Conservation (phyloP, 2,113 vertebrate species). For the Acanthochromis polyacanthus region DNA sequence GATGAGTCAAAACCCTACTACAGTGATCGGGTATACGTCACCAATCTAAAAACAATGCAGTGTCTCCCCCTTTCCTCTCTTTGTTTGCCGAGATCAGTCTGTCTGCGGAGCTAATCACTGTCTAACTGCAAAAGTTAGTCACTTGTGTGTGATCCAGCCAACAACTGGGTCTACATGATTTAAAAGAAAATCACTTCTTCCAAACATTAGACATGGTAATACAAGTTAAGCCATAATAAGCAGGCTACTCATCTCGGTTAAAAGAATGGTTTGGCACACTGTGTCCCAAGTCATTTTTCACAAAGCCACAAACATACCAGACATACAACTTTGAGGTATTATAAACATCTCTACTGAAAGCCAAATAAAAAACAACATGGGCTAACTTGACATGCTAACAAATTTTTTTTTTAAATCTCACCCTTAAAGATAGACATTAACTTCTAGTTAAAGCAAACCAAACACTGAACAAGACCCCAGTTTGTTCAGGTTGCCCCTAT, state of each 20-base stretch:
- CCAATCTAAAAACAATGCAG: conserved; percentile 58
- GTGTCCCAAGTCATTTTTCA: conserved; percentile 13
- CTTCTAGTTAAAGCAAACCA: conserved; percentile 3
- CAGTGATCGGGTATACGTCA: conserved; percentile 45
- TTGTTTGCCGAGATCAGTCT: conserved; percentile 40
- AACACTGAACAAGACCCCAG: not conserved
- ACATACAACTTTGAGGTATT: not conserved
- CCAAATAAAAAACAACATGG: not conserved
- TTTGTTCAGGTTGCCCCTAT: not conserved
- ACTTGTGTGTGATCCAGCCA: conserved; percentile 1
- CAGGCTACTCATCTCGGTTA: not conserved
- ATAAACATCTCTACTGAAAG: not conserved
- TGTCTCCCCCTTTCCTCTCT: conserved; percentile 46
- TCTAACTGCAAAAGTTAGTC: conserved; percentile 2
- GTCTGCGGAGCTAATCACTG: not conserved
- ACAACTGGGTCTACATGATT: conserved; percentile 16
- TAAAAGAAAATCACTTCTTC: not conserved
- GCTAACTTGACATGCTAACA: not conserved
- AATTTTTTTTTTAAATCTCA: not conserved
- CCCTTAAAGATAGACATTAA: not conserved
- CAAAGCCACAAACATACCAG: not conserved
- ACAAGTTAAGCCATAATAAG: not conserved
- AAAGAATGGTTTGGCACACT: not conserved
- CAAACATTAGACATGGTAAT: not conserved
- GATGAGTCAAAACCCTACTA: conserved; percentile 63